Conservation (phyloP, 2,113 vertebrate species). For the Tretioscincus oriximinensis region DNA sequence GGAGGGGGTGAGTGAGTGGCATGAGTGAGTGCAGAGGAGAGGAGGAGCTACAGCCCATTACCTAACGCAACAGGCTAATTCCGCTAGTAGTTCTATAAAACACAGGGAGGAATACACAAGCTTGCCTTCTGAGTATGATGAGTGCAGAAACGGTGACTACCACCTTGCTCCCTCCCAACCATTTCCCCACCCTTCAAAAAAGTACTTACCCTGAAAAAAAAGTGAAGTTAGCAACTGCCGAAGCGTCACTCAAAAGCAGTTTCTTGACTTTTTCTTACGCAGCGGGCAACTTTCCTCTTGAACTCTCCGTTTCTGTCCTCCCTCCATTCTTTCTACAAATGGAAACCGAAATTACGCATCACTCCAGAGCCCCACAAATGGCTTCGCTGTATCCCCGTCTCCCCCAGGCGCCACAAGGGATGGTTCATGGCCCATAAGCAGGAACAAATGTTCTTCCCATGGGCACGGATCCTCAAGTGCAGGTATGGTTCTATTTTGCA, state of each 20-base stretch:
- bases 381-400: not conserved
- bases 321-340: conserved; percentile 95
- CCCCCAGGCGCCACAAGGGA: not conserved
- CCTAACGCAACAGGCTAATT: no score
- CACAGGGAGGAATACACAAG: not conserved
- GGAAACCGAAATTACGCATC: conserved; percentile 56
- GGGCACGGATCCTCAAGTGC: not conserved
- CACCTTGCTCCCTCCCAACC: not conserved
- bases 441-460: not conserved
- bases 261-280: conserved; percentile 99
- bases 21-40: not conserved
- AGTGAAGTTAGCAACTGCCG: conserved; percentile 88
- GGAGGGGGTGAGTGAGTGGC: no score
- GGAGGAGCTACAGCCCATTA: no score
- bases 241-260: conserved; percentile 98
- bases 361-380: not conserved
- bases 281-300: conserved; percentile 99
- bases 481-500: not conserved
- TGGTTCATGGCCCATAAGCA: not conserved
- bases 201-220: conserved; percentile 90
- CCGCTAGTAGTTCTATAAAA: not conserved
- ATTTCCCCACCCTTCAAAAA: not conserved
- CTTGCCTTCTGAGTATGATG: not conserved
- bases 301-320: conserved; percentile 99
- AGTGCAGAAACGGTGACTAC: not conserved